phyloP scores from a whole-genome alignment of 2,888 invertebrate genomes.

The Calameuta pallipes region DNA sequence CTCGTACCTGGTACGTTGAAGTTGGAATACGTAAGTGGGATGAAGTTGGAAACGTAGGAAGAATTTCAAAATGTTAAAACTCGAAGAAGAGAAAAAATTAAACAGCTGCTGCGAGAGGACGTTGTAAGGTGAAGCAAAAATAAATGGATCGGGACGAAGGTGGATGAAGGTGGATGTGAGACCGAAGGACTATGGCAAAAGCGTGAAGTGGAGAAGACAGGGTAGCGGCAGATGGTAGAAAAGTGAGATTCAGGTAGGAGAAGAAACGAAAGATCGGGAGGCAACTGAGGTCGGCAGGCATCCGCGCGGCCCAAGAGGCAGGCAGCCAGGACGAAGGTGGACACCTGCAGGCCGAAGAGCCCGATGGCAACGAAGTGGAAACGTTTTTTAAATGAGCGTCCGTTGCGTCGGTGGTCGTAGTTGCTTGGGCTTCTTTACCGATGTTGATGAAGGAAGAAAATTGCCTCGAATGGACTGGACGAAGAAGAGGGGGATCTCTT shows the following conservation, averaged over 20 bases:
- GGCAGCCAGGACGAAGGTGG: conserved; percentile 25
- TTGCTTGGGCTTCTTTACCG: background rate
- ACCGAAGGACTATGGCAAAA: background rate
- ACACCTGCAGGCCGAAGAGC: conserved; percentile 49
- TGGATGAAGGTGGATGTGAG: conserved; percentile 34
- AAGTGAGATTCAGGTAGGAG: conserved; percentile 39
- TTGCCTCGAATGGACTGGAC: background rate
- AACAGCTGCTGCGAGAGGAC: background rate
- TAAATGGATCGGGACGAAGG: conserved; percentile 34
- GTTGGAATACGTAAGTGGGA: background rate
- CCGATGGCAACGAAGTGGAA: conserved; percentile 28
- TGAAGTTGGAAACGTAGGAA: background rate
- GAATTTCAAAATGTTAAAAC: background rate
- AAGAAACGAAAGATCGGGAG: conserved; percentile 31
- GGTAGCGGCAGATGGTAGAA: conserved; percentile 42
- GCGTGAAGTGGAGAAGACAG: background rate
- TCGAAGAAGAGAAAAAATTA: background rate
- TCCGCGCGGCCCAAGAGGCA: background rate
- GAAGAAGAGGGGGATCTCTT: background rate
- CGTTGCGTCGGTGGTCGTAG: background rate
- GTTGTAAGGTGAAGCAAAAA: conserved; percentile 19
- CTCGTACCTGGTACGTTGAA: background rate
- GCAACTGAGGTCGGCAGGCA: conserved; percentile 10
- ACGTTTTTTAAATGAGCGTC: conserved; percentile 39
- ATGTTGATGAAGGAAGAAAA: conserved; percentile 1